phyloP scores from a whole-genome alignment of 2,888 invertebrate species.

The Limnephilus marmoratus region DNA sequence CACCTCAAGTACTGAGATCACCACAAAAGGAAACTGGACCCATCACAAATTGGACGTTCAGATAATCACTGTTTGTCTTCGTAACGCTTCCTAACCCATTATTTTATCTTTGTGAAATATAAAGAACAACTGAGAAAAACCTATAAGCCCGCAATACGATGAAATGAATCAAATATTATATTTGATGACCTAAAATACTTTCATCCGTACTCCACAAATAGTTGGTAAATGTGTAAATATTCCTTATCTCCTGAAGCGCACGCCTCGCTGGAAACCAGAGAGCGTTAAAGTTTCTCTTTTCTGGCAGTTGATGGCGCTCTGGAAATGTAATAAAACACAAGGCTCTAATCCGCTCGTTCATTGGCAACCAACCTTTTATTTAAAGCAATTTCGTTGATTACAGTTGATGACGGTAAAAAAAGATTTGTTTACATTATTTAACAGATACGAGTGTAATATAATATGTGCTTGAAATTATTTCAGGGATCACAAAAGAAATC shows the following conservation, averaged over 20 bases:
- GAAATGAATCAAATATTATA: neutral
- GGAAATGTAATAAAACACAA: conserved; percentile 42
- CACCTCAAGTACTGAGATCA: no score
- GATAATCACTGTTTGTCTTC: no score
- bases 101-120: neutral
- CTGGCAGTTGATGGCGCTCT: conserved; percentile 19
- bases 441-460: no score
- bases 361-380: conserved; percentile 8
- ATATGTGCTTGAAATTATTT: no score
- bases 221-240: conserved; percentile 4
- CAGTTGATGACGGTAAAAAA: no score
- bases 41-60: no score
- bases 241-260: conserved; percentile 10
- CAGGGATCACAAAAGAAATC: no score
- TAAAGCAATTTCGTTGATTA: neutral
- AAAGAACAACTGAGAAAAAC: neutral
- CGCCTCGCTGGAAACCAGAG: conserved; percentile 15
- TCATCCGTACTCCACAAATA: neutral
- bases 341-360: conserved; percentile 16
- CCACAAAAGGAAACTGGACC: no score
- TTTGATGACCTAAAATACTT: neutral
- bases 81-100: neutral
- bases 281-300: conserved; percentile 36
- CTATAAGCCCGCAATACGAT: neutral
- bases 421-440: no score